Conservation (phyloP, 64 coral and sea anemone genomes). For the Trachythela sp. region DNA sequence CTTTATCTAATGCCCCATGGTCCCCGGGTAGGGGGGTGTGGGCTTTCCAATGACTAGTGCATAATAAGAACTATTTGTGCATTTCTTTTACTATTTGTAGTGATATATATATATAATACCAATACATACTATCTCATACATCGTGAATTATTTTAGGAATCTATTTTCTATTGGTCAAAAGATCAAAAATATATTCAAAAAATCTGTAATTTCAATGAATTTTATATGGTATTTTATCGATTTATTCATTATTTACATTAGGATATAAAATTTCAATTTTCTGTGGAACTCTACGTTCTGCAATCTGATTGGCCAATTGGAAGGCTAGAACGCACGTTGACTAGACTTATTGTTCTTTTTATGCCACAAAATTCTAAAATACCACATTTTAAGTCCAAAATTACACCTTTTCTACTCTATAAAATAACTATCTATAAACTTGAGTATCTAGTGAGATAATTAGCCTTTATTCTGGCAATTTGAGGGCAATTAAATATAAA, state of each 20-base stretch:
- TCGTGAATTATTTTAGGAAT: too few relatives aligned
- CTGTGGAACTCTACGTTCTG: not conserved
- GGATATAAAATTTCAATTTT: not conserved
- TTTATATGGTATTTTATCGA: not conserved
- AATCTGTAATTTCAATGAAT: not conserved
- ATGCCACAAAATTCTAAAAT: not conserved
- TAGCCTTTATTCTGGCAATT: not conserved
- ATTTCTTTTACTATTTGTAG: too few relatives aligned
- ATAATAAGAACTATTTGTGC: too few relatives aligned
- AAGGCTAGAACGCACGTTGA: not conserved
- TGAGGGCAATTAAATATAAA: not conserved
- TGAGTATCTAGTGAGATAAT: not conserved
- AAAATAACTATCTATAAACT: not conserved
- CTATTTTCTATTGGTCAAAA: too few relatives aligned
- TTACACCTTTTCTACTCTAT: not conserved
- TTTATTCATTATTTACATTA: not conserved
- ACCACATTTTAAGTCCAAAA: not conserved
- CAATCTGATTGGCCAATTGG: not conserved
- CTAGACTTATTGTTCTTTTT: not conserved
- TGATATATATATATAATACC: too few relatives aligned
- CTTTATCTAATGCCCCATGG: too few relatives aligned
- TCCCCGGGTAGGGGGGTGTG: too few relatives aligned
- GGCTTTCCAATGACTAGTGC: too few relatives aligned
- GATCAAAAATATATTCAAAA: too few relatives aligned
- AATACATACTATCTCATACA: too few relatives aligned